Evolutionary conservation across 2,113 vertebrate genomes (phyloP), one percentile per base, ranked within the genome.

Genomic region (Laticauda laticaudata): DNA sequence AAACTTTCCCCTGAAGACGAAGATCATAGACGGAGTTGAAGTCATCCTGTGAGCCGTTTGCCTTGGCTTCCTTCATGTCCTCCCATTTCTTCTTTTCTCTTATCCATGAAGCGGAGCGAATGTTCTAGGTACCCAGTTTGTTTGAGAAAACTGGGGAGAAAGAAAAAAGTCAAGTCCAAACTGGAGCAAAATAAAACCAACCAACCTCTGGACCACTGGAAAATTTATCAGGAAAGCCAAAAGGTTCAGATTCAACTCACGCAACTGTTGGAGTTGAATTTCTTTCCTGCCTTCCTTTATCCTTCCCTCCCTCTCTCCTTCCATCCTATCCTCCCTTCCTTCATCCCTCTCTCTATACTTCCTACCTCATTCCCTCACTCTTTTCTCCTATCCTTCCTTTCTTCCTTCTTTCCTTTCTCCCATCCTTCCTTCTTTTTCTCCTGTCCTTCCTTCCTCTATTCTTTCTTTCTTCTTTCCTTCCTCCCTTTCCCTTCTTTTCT

Each of bases 1-100:
- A 96, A 96, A 97, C 95, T 97, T 97, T 96, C 96, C 97, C 98
- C 97, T 98, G 97, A 96, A 95, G 96, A 95, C 29, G 94, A 81
- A 81, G 97, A 97, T 96, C 96, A 94, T 1, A 96, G 96, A 97
- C 94, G 89, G 96, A 93, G 97, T 97, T 96, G 96, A 92, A 93
- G 92, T 93, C 95, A 95, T 87, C 2, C 20, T 56, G 55, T 15
- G 54, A 57, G 26, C 64, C 20, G 1, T n/a, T 34, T 34, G 43
- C 43, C 18, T 34, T 87, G 5, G 86, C 86, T 92, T 91, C n/a
- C 24, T 34, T 51, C 20, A 8, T 3, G 4, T 21, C 20, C 11
- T 3, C 10, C 34, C n/a, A 8, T 4, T 43, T 95, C 96, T 93
- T 93, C 94, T 69, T 43, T 39, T 43, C 7, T 43, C 9, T 43